Base-by-base conservation (phyloP, 2,113 vertebrate genomes). In the Bufo bufo region DNA sequence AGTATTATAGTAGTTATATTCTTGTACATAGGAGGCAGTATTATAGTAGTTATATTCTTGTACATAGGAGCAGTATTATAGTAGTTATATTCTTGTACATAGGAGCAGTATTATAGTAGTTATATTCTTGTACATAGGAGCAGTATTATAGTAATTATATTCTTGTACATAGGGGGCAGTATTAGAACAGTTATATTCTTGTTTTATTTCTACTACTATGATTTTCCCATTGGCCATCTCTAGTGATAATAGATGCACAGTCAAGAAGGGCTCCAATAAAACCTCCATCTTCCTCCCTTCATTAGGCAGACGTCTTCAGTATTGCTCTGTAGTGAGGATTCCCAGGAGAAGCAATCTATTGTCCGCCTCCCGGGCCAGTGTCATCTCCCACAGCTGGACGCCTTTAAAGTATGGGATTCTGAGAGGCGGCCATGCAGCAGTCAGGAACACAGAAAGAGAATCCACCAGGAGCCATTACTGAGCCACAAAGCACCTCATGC, bases 1-100 rank as follows among this genome's bases (percentile, higher is more conserved):
- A n/a, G 63, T 65, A 65, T 65, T 65, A 65, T 65, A 65, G 63
- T 65, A 65, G 63, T 65, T 65, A 65, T 65, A 65, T 65, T 65
- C 63, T n/a, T 65, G 63, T 65, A 65, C 20, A 65, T n/a, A n/a
- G 63, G 20, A n/a, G n/a, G 63, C 6, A 65, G 63, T 65, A 65
- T 65, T 65, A 63, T 63, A 63, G 59, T 63, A 63, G 63, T 69
- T 69, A 33, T 33, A 33, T 58, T 58, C 56, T 58, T 58, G 56
- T 69, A 71, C 23, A 65, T 6, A 16, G 19, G 59, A 33, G n/a
- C 16, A 63, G 59, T 63, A 63, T 63, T 63, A 65, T 65, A 65
- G 63, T n/a, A 65, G 63, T 65, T 65, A 65, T 65, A 65, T 65
- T 65, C 63, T 65, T 65, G 63, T 65, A 65, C 10, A 65, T 65